phyloP scores from a whole-genome alignment of 2,797 vertebrate genomes.

The Cirrhinus molitorella region DNA sequence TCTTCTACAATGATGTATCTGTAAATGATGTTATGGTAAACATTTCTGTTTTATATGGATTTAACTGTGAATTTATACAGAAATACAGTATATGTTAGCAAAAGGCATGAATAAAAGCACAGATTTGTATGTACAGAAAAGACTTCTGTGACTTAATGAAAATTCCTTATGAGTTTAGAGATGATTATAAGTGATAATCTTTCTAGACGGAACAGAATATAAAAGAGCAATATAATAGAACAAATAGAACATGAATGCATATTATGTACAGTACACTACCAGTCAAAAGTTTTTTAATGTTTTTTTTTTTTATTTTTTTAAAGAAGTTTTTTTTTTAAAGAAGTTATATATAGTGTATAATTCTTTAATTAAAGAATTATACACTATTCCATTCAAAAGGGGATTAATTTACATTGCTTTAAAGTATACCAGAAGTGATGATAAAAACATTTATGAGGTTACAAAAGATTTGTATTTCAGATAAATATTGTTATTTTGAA shows the following conservation, averaged over 20 bases:
- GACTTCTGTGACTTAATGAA: not conserved
- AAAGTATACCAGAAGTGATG: too few species aligned
- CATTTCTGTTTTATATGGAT: conserved; percentile 64
- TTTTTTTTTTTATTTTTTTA: too few species aligned
- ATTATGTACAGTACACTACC: too few species aligned
- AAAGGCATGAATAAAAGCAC: conserved; percentile 65
- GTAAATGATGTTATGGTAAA: conserved; percentile 65
- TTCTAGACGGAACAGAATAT: not conserved
- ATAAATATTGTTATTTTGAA: too few species aligned
- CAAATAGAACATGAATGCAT: not conserved
- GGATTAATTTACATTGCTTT: too few species aligned
- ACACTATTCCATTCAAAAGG: too few species aligned
- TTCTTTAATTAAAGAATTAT: too few species aligned
- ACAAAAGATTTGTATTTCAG: too few species aligned
- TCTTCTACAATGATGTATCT: conserved; percentile 62
- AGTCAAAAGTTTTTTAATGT: too few species aligned
- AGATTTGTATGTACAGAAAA: conserved; percentile 53
- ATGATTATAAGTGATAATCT: not conserved
- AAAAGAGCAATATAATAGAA: not conserved
- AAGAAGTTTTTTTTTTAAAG: too few species aligned
- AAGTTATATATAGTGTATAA: too few species aligned
- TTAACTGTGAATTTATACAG: conserved; percentile 67
- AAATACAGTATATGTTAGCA: conserved; percentile 63
- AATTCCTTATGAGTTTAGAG: not conserved
- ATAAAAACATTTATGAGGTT: too few species aligned